Percentiles rank a stretch among this genome's conserved stretches.
Evolutionary conservation across 2,888 invertebrate genomes (phyloP).

Genomic region (Stenurella melanura): DNA sequence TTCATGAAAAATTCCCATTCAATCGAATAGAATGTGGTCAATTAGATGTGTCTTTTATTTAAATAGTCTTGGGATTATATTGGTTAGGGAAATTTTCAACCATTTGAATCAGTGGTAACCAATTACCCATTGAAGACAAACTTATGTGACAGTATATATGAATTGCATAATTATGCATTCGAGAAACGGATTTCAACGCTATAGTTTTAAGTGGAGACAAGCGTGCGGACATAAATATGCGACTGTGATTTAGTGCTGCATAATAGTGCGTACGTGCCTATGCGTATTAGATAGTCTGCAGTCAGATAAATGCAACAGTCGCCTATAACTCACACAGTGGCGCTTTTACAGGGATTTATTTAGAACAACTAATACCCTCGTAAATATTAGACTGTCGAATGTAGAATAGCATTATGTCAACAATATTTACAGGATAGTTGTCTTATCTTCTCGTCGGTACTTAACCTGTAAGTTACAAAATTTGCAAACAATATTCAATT

Average conservation of each 20-base stretch:
- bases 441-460: no score
- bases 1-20: slow-evolving; percentile 19
- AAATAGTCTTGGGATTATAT: slow-evolving; percentile 24
- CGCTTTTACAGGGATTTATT: slow-evolving; percentile 9
- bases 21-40: slow-evolving; percentile 27
- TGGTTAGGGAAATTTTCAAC: slow-evolving; percentile 21
- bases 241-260: slow-evolving; percentile 62
- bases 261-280: slow-evolving; percentile 57
- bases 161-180: slow-evolving; percentile 69
- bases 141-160: slow-evolving; percentile 67
- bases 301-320: slow-evolving; percentile 12
- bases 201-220: slow-evolving; percentile 64
- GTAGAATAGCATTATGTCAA: background rate
- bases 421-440: no score
- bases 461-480: no score
- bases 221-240: slow-evolving; percentile 64
- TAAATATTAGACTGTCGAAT: background rate
- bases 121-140: slow-evolving; percentile 68
- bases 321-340: slow-evolving; percentile 25
- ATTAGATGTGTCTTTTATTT: slow-evolving; percentile 26
- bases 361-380: background rate
- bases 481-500: no score
- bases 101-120: slow-evolving; percentile 49
- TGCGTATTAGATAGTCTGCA: slow-evolving; percentile 44
- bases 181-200: slow-evolving; percentile 65